A percentile compares a stretch with the other conserved stretches of the same genome.
Conservation (phyloP, 2,888 invertebrate species). For the Hemaris fuciformis region DNA sequence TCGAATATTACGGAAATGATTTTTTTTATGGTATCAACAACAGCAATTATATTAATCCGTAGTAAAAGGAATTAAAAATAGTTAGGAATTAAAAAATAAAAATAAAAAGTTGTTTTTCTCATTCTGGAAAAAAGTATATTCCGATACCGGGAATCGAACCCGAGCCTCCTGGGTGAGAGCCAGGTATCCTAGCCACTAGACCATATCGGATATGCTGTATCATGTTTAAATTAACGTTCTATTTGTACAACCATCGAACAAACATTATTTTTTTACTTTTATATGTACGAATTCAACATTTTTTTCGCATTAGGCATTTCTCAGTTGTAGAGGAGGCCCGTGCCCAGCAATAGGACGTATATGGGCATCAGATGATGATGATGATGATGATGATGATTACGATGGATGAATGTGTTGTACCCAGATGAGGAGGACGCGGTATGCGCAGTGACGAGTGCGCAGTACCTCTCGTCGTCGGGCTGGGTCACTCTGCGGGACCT, state of each 20-base stretch:
- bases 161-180: constrained; percentile 86
- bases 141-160: constrained; percentile 82
- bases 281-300: no score
- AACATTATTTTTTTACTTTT: no score
- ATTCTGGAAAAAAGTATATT: constrained; percentile 31
- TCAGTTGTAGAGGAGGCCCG: no score
- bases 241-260: no score
- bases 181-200: constrained; percentile 87
- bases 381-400: not conserved
- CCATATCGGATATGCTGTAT: constrained; percentile 60
- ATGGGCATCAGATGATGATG: no score
- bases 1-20: no score
- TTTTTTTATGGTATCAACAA: no score
- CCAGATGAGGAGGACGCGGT: constrained; percentile 88
- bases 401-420: constrained; percentile 19
- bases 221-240: not conserved
- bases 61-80: no score
- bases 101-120: not conserved
- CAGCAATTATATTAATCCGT: no score
- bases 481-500: constrained; percentile 91
- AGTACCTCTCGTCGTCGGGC: constrained; percentile 88
- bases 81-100: no score
- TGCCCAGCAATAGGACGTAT: no score
- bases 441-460: constrained; percentile 92
- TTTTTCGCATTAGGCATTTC: no score